phyloP scores from a whole-genome alignment of 2,113 vertebrate genomes.

The Beaufortia kweichowensis region DNA sequence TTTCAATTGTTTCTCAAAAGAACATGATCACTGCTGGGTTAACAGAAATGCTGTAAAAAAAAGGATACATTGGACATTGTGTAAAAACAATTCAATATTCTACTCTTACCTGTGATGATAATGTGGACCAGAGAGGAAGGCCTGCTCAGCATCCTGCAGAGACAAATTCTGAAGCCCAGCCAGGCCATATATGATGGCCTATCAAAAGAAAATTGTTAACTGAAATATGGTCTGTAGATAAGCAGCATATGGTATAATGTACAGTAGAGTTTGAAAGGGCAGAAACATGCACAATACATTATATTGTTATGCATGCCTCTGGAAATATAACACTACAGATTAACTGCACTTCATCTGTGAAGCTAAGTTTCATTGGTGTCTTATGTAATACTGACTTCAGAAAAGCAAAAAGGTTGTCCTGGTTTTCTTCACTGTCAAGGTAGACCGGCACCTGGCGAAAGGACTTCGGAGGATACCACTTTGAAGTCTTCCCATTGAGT shows the following conservation, averaged over 20 bases:
- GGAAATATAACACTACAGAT: too few species aligned
- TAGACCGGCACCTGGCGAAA: slow-evolving; percentile 8
- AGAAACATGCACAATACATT: too few species aligned
- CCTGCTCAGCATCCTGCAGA: not conserved
- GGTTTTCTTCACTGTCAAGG: slow-evolving; percentile 7
- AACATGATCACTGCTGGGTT: too few species aligned
- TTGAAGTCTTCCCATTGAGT: not conserved
- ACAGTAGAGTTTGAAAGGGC: too few species aligned
- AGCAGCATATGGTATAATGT: too few species aligned
- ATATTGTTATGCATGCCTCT: too few species aligned
- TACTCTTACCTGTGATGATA: not conserved
- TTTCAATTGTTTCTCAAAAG: too few species aligned
- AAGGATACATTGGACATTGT: not conserved
- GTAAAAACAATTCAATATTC: not conserved
- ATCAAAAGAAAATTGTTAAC: not conserved
- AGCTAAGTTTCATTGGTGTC: too few species aligned
- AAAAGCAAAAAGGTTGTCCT: too few species aligned
- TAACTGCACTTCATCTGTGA: too few species aligned
- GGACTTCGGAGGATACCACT: not conserved
- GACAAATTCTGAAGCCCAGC: not conserved
- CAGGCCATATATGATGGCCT: not conserved
- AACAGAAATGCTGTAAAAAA: not conserved
- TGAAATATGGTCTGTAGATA: too few species aligned
- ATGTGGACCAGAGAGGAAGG: not conserved
- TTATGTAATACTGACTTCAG: too few species aligned